Percentiles rank a stretch among this genome's conserved stretches.
Conservation (phyloP, 2,797 vertebrate species). For the Babyrousa celebensis region DNA sequence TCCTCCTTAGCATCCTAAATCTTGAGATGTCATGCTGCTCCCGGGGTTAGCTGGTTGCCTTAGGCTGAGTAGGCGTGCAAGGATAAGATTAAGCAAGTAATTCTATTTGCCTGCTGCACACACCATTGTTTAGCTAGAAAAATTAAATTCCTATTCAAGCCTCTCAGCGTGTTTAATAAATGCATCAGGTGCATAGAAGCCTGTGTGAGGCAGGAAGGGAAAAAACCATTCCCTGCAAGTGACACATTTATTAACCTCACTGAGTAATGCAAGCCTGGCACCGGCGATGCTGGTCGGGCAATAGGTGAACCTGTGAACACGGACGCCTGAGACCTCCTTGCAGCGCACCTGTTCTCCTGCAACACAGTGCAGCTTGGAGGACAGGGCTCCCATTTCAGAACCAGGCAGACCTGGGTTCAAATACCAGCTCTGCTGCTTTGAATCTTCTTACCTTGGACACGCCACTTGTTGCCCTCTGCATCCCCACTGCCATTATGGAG, state of each 20-base stretch:
- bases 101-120: constrained; percentile 69
- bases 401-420: not conserved
- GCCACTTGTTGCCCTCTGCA: not conserved
- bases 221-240: not conserved
- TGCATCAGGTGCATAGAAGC: constrained; percentile 28
- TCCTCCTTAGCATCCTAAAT: not conserved
- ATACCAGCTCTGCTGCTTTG: not conserved
- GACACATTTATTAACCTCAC: constrained; percentile 33
- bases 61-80: not conserved
- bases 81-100: constrained; percentile 74
- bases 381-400: not conserved
- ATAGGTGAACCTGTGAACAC: not conserved
- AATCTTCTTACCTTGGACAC: not conserved
- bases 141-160: constrained; percentile 76
- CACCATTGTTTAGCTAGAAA: constrained; percentile 75
- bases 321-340: fast-evolving
- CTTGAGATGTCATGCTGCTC: not conserved
- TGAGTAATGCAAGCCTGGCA: not conserved
- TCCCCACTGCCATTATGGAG: not conserved
- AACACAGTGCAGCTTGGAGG: not conserved
- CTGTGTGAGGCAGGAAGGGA: constrained; percentile 30
- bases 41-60: not conserved
- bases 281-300: not conserved
- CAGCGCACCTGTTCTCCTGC: fast-evolving
- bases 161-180: constrained; percentile 71